These are phyloP conservation scores for Oreochromis niloticus DNA, from an alignment of 2,113 vertebrate species.

Conservation along the genomic window DNA sequence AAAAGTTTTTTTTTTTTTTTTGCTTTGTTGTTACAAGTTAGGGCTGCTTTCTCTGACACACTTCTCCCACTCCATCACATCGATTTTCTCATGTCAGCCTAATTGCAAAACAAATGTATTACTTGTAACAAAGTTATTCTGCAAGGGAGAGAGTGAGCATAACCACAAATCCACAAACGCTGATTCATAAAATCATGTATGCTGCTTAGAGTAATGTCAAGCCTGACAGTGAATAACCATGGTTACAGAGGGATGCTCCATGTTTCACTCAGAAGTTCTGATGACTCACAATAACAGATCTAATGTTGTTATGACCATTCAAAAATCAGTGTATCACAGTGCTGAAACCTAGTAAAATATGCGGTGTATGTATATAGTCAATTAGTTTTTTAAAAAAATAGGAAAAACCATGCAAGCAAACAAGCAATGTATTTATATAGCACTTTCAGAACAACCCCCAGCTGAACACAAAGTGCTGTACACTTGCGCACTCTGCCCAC, in stretches of 20 bases:
- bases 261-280: neutral
- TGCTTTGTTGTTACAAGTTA: neutral
- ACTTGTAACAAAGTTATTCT: neutral
- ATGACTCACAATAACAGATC: neutral
- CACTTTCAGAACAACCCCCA: no score
- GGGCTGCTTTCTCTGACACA: neutral
- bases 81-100: neutral
- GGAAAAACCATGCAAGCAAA: neutral
- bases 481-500: neutral
- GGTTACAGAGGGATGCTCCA: neutral
- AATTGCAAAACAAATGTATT: neutral
- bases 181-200: neutral
- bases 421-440: no score
- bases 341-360: neutral
- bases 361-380: neutral
- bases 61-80: neutral
- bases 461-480: no score
- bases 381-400: neutral
- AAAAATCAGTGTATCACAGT: neutral
- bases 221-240: neutral
- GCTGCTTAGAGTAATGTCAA: neutral
- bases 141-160: neutral
- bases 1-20: neutral
- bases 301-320: neutral
- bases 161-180: neutral